Conservation (phyloP, 2,113 vertebrate genomes). For the Poeciliopsis retropinna region DNA sequence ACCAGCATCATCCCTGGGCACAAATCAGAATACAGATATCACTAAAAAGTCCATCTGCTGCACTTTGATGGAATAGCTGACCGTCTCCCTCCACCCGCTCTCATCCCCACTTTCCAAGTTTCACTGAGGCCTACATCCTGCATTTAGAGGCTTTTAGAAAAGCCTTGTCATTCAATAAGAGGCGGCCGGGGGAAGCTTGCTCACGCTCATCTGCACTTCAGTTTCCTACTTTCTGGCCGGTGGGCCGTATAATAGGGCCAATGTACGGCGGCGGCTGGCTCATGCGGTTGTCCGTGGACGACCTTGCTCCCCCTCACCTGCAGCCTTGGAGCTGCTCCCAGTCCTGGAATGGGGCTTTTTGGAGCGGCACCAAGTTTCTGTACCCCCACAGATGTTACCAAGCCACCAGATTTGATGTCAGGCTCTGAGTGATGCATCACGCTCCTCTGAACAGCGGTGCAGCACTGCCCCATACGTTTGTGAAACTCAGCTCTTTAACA, state of each 20-base stretch:
- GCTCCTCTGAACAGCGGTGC: conserved; percentile 41
- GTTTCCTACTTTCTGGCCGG: conserved; percentile 65
- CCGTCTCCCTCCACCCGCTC: conserved; percentile 62
- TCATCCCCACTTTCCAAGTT: conserved; percentile 56
- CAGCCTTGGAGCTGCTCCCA: conserved; percentile 84
- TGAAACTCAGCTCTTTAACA: conserved; percentile 14
- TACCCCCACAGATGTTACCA: conserved; percentile 84
- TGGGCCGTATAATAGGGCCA: conserved; percentile 61
- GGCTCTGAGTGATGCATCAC: conserved; percentile 76
- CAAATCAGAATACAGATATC: conserved; percentile 47
- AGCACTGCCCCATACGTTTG: conserved; percentile 13
- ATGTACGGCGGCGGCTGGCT: conserved; percentile 73
- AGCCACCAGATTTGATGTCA: conserved; percentile 82
- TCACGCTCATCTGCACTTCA: conserved; percentile 72
- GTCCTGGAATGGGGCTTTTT: conserved; percentile 83
- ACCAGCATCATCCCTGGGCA: conserved; percentile 44
- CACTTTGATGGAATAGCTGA: conserved; percentile 46
- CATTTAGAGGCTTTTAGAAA: conserved; percentile 81
- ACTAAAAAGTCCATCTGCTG: conserved; percentile 63
- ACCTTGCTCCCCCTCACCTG: conserved; percentile 85
- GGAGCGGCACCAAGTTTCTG: conserved; percentile 82
- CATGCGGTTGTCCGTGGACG: conserved; percentile 81
- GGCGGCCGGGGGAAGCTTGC: conserved; percentile 67
- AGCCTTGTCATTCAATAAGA: conserved; percentile 75
- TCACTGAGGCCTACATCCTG: conserved; percentile 76